Percentiles rank a stretch among this genome's conserved stretches.
phyloP scores from a whole-genome alignment of 2,113 vertebrate species.

The Neotoma lepida region DNA sequence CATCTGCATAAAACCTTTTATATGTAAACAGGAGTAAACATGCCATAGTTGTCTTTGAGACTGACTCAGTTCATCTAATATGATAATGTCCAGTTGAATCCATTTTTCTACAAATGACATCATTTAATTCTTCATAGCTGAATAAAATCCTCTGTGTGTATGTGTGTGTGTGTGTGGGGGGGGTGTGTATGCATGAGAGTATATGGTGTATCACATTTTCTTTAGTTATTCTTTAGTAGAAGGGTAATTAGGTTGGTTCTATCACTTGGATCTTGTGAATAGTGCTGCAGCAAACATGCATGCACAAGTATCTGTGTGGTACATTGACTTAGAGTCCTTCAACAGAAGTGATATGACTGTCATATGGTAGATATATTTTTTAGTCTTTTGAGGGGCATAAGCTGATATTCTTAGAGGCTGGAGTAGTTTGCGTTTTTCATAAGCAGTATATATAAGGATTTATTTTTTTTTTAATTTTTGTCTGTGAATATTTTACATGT shows the following conservation, averaged over 20 bases:
- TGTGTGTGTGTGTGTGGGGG: background rate
- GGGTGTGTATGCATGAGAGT: background rate
- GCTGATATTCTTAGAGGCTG: background rate
- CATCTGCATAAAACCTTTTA: background rate
- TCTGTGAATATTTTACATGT: background rate
- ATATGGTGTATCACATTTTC: background rate
- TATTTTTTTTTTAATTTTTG: background rate
- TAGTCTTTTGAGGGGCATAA: background rate
- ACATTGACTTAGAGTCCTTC: background rate
- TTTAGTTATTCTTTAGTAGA: background rate
- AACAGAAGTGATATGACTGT: background rate
- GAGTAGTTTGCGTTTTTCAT: background rate
- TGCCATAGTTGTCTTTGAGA: background rate
- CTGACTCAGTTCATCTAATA: background rate
- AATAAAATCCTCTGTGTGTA: background rate
- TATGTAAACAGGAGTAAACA: background rate
- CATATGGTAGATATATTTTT: background rate
- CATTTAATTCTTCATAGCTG: background rate
- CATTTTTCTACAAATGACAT: background rate
- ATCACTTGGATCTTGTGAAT: background rate
- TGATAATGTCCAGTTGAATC: background rate
- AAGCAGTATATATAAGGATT: background rate
- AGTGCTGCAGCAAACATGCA: background rate
- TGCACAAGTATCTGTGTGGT: background rate
- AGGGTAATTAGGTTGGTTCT: background rate